Percentiles rank a stretch among this genome's conserved stretches.
Conservation (phyloP, 2,888 invertebrate genomes). For the Morpho achilles region DNA sequence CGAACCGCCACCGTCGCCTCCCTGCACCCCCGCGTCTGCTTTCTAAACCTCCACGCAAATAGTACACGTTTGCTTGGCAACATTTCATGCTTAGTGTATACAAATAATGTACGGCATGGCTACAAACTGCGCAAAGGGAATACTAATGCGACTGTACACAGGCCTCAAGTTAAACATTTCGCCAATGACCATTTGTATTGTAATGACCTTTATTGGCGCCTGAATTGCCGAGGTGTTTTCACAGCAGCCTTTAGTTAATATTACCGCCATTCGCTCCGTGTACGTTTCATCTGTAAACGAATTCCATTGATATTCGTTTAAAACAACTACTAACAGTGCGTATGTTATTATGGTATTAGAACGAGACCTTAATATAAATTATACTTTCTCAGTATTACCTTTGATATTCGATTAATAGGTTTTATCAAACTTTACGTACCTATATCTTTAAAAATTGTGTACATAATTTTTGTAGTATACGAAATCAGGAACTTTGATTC, state of each 20-base stretch:
- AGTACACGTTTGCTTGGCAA: slow-evolving; percentile 78
- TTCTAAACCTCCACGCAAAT: slow-evolving; percentile 78
- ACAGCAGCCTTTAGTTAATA: not conserved
- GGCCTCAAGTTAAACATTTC: slow-evolving; percentile 54
- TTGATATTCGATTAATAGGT: no score
- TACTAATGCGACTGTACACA: slow-evolving; percentile 56
- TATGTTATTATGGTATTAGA: no score
- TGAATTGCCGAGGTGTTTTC: slow-evolving; percentile 23
- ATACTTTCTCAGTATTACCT: no score
- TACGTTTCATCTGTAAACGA: no score
- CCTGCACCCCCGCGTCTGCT: slow-evolving; percentile 52
- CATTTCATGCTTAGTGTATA: slow-evolving; percentile 79
- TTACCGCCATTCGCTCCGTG: no score
- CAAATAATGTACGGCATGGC: slow-evolving; percentile 72
- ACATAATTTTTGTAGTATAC: no score
- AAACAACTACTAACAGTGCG: no score
- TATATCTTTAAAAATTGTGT: no score
- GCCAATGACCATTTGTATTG: slow-evolving; percentile 47
- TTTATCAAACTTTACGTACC: no score
- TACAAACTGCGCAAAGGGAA: slow-evolving; percentile 72
- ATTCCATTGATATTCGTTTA: no score
- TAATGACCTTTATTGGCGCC: slow-evolving; percentile 34
- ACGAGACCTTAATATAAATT: no score
- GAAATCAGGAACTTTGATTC: no score
- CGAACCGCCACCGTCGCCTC: slow-evolving; percentile 40